phyloP scores from a whole-genome alignment of 2,113 vertebrate genomes.

The Sphyrna mokarran region DNA sequence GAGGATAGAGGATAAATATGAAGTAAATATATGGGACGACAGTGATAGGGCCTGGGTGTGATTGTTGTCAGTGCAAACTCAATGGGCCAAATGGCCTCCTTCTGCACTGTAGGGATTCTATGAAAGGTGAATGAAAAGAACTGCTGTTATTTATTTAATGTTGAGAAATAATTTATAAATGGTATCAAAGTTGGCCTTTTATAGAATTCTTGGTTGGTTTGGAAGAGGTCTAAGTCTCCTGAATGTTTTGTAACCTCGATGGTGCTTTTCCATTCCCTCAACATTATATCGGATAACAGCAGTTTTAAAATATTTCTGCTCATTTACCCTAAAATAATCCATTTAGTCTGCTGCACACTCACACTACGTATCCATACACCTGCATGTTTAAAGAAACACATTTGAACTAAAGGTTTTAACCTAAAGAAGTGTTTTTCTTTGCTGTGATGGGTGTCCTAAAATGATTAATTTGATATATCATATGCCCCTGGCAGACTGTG shows the following conservation, averaged over 20 bases:
- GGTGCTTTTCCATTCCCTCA: background rate
- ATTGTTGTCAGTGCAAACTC: too few relatives aligned
- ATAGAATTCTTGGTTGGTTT: background rate
- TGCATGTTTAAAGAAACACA: conserved; percentile 66
- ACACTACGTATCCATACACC: background rate
- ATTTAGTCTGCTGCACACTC: conserved; percentile 2
- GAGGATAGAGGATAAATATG: too few relatives aligned
- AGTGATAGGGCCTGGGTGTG: too few relatives aligned
- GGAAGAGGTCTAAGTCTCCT: background rate
- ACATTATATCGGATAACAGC: background rate
- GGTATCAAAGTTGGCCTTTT: background rate
- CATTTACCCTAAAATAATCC: background rate
- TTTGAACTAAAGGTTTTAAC: conserved; percentile 70
- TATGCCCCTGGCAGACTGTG: conserved; percentile 84
- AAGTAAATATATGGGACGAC: too few relatives aligned
- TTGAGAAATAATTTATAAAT: background rate
- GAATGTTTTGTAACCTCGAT: background rate
- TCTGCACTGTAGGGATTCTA: too few relatives aligned
- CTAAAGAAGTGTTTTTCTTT: conserved; percentile 78
- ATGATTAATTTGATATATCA: conserved; percentile 84
- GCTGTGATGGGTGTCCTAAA: conserved; percentile 79
- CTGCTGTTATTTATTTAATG: background rate
- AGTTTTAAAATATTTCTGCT: conserved; percentile 2
- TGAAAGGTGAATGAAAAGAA: background rate
- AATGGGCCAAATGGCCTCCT: too few relatives aligned